Evolutionary conservation across 1,140 invertebrate species (phyloP), one percentile per base, ranked within the genome.

Genomic region (Leptinotarsa lineolata): DNA sequence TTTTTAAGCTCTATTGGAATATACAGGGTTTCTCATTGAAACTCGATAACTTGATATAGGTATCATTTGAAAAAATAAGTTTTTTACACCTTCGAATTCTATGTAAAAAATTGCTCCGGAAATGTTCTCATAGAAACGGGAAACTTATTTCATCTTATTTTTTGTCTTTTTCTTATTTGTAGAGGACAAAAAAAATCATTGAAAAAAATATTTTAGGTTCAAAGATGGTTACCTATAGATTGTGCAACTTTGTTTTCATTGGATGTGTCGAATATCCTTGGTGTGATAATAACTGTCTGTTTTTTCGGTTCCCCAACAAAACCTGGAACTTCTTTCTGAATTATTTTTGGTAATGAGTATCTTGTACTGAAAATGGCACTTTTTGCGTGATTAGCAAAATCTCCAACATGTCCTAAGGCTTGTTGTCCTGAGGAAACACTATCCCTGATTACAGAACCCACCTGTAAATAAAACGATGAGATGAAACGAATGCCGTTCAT

Each of bases 361-460:
- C 70, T 65, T 5, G 76, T 69, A 4, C 74, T 77, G 11, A 67
- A 22, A 16, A 80, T 20, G 24, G 74, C 70, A 71, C 76, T 79
- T 70, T 75, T 67, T 24, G 77, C 81, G 66, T 79, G 78, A 59
- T 83, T 81, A n/a, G 75, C 77, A 13, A 78, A 74, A 58, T 81
- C 76, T 18, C 72, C 74, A 3, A 80, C 71, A 72, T 83, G 81
- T 18, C 72, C 60, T 11, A 79, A 69, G 12, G 80, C 76, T 46
- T 81, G 77, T 68, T 82, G 79, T 4, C 78, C 78, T 24, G 64
- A 68, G 15, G 13, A 20, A 63, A 71, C 58, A 30, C 24, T 48
- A 5, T 30, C 54, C 13, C 60, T 58, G 45, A 71, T 45, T 12
- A 63, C 69, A 45, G 11, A 16, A 60, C 69, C 69, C 13, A 71